Percentiles rank a stretch among this genome's conserved stretches.
phyloP scores from a whole-genome alignment of 2,797 vertebrate species.

The Nyctibius grandis region DNA sequence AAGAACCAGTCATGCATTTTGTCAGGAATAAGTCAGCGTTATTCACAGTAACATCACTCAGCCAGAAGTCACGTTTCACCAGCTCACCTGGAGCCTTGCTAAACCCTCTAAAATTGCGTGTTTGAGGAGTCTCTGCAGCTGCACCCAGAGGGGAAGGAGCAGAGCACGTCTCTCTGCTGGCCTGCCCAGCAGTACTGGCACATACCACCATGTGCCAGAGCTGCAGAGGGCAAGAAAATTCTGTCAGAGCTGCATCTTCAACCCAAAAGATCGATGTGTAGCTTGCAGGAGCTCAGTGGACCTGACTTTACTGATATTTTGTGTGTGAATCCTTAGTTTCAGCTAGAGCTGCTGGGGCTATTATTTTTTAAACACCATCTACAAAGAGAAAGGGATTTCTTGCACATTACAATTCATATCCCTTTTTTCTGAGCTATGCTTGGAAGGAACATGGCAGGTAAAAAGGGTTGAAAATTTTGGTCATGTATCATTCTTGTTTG shows the following conservation, averaged over 20 bases:
- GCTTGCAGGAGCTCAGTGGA: neutral
- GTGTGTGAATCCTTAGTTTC: neutral
- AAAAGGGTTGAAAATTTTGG: neutral
- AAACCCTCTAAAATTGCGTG: neutral
- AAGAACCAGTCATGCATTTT: neutral
- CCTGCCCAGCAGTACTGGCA: neutral
- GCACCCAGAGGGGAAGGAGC: neutral
- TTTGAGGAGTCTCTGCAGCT: neutral
- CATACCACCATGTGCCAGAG: neutral
- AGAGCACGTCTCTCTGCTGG: neutral
- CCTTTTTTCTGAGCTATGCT: neutral
- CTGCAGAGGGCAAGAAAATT: no score
- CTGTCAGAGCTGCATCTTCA: neutral
- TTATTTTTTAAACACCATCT: neutral
- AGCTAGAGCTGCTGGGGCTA: neutral
- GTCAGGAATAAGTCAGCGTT: neutral
- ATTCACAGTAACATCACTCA: neutral
- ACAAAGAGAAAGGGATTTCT: neutral
- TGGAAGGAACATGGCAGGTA: neutral
- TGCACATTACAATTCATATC: neutral
- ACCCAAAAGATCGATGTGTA: neutral
- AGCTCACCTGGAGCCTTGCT: neutral
- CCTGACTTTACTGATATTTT: fast-evolving
- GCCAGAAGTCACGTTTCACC: neutral
- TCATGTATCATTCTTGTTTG: neutral